Evolutionary conservation across 2,888 invertebrate species (phyloP).

Genomic region (Colostygia pectinataria): DNA sequence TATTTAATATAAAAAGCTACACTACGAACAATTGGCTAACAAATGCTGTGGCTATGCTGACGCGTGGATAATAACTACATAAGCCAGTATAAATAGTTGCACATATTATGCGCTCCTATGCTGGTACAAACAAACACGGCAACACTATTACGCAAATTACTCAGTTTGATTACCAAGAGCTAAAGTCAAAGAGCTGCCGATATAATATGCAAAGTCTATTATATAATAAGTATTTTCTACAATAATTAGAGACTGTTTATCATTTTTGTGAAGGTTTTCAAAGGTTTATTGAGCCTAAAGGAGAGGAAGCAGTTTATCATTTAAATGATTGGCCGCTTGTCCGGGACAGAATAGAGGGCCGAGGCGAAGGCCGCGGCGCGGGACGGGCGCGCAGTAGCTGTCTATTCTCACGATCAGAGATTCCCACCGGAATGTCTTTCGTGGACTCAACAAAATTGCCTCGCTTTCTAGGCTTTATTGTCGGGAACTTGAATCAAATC

Average conservation of each 20-base stretch:
- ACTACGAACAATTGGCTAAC: no score
- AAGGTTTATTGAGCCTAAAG: constrained; percentile 44
- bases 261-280: constrained; percentile 10
- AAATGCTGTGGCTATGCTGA: no score
- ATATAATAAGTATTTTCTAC: no score
- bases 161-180: no score
- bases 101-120: no score
- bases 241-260: constrained; percentile 10
- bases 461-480: constrained; percentile 42
- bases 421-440: constrained; percentile 47
- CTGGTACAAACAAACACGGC: no score
- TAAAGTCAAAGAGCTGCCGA: no score
- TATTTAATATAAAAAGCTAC: no score
- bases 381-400: neutral
- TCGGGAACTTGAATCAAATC: constrained; percentile 45
- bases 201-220: no score
- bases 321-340: constrained; percentile 40
- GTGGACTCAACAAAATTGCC: constrained; percentile 46
- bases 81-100: no score
- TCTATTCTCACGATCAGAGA: constrained; percentile 25
- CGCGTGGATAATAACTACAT: no score
- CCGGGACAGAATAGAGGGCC: constrained; percentile 33
- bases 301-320: constrained; percentile 43
- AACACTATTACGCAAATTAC: no score
- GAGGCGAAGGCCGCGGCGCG: constrained; percentile 8